A percentile compares a stretch with the other conserved stretches of the same genome.
Evolutionary conservation across 2,888 invertebrate genomes (phyloP).

Genomic region (Drosophila maculinotata): DNA sequence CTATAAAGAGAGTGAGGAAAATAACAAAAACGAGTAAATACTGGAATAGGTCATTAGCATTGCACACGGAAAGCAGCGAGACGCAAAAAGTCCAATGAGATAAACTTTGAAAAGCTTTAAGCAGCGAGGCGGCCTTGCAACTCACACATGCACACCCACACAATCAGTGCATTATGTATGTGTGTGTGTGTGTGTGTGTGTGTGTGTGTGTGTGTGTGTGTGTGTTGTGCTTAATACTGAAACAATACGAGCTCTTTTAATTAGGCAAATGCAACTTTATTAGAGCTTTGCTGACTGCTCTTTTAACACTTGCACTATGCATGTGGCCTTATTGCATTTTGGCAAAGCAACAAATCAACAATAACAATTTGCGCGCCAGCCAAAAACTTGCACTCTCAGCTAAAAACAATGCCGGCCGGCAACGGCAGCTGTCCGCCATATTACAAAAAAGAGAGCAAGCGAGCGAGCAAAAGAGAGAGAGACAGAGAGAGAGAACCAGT

Average conservation of each 20-base stretch:
- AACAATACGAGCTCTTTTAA: conserved; percentile 20
- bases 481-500: conserved; percentile 41
- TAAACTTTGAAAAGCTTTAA: conserved; percentile 31
- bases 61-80: conserved; percentile 38
- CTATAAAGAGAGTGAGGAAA: conserved; percentile 3
- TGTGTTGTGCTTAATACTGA: conserved; percentile 5
- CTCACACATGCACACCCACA: conserved; percentile 4
- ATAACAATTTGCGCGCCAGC: conserved; percentile 52
- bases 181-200: conserved; percentile 6
- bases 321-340: conserved; percentile 43
- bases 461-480: conserved; percentile 5
- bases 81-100: conserved; percentile 39
- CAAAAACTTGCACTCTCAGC: conserved; percentile 55
- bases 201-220: conserved; percentile 4
- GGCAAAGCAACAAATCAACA: conserved; percentile 30
- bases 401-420: conserved; percentile 74
- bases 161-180: conserved; percentile 1
- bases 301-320: conserved; percentile 10
- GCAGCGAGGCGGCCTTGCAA: conserved; percentile 48
- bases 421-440: conserved; percentile 47
- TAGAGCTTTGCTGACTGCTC: conserved; percentile 13
- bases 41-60: conserved; percentile 63
- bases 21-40: conserved; percentile 37
- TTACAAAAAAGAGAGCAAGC: conserved; percentile 43
- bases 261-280: conserved; percentile 17